These are phyloP conservation scores for Anguilla rostrata DNA, from an alignment of 2,113 vertebrate genomes.

Conservation along the genomic window DNA sequence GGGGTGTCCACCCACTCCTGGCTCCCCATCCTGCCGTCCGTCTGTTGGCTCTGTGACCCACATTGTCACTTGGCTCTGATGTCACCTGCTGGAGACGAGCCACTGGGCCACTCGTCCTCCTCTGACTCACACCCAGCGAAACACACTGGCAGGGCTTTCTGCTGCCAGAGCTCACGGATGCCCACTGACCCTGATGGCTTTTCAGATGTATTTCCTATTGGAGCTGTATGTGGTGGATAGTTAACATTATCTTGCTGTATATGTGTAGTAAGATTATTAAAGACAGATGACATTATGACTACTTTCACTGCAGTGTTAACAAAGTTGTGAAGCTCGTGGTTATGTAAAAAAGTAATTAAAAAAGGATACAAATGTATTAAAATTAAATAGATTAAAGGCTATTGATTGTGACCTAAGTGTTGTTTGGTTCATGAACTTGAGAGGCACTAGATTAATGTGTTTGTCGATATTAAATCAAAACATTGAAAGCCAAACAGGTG, in stretches of 20 bases:
- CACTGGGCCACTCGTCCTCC: neutral
- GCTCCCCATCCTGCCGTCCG: neutral
- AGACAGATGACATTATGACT: neutral
- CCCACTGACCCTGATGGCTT: neutral
- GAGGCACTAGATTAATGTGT: neutral
- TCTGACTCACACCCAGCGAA: neutral
- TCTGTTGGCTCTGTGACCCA: neutral
- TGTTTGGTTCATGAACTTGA: neutral
- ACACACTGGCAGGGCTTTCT: neutral
- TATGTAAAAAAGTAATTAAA: neutral
- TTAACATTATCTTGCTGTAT: neutral
- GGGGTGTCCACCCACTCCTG: neutral
- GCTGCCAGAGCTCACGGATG: neutral
- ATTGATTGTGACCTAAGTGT: neutral
- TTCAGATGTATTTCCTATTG: neutral
- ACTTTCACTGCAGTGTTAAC: neutral
- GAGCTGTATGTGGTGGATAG: neutral
- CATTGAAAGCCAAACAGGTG: neutral
- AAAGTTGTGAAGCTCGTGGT: neutral
- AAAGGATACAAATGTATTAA: neutral
- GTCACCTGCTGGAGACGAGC: neutral
- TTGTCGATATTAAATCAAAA: constrained; percentile 10
- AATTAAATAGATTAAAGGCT: neutral
- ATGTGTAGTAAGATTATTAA: neutral
- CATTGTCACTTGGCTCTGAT: neutral